phyloP scores from a whole-genome alignment of 1,140 invertebrate species.

The Stenopsyche tienmushanensis region DNA sequence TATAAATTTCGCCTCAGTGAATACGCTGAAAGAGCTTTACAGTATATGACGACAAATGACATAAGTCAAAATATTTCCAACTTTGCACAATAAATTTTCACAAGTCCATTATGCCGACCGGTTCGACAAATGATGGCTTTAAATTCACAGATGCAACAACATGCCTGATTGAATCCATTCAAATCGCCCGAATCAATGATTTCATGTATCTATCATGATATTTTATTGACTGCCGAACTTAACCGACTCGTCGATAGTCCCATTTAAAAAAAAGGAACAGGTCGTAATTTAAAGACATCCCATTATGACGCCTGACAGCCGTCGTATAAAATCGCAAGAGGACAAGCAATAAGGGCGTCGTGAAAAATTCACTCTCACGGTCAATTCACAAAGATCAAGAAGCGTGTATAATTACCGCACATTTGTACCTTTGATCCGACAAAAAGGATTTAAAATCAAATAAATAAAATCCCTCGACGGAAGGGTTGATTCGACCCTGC shows the following conservation, averaged over 20 bases:
- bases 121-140: slow-evolving; percentile 32
- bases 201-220: background rate
- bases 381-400: slow-evolving; percentile 40
- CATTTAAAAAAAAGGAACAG: background rate
- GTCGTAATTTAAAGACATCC: slow-evolving; percentile 37
- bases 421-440: slow-evolving; percentile 33
- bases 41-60: too few species aligned
- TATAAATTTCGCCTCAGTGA: too few species aligned
- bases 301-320: slow-evolving; percentile 34
- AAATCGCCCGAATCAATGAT: slow-evolving; percentile 4
- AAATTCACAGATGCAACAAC: slow-evolving; percentile 15
- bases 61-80: slow-evolving; percentile 39
- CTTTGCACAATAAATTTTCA: too few species aligned
- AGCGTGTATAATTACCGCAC: slow-evolving; percentile 39
- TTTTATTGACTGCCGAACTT: slow-evolving; percentile 34
- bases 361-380: slow-evolving; percentile 39
- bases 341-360: slow-evolving; percentile 28
- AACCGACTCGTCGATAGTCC: too few species aligned
- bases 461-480: slow-evolving; percentile 34
- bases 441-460: slow-evolving; percentile 41
- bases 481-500: slow-evolving; percentile 36
- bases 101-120: slow-evolving; percentile 20
- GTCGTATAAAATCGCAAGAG: slow-evolving; percentile 13
- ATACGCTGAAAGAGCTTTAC: too few species aligned
- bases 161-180: slow-evolving; percentile 31